phyloP scores from a whole-genome alignment of 1,140 invertebrate genomes.

The Antheraea pernyi region DNA sequence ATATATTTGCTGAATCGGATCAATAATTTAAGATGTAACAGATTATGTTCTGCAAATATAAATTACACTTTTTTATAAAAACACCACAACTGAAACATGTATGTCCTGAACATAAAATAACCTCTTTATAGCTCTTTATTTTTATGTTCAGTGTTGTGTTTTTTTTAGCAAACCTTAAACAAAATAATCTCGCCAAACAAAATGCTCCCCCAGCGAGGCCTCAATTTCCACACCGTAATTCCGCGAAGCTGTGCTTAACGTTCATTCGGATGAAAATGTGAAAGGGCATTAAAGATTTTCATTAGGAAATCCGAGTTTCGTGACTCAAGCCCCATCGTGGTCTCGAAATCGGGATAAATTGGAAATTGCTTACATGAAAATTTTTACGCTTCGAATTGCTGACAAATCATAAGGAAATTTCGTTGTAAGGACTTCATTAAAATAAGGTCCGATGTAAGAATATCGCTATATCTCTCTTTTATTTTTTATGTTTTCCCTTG shows the following conservation, averaged over 20 bases:
- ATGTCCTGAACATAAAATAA: too few species aligned
- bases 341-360: slow-evolving; percentile 3
- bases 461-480: too few species aligned
- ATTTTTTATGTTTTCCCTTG: too few species aligned
- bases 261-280: slow-evolving; percentile 11
- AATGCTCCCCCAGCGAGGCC: not conserved
- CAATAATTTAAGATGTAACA: too few species aligned
- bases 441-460: not conserved
- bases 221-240: slow-evolving; percentile 8
- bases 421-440: not conserved
- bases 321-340: slow-evolving; percentile 9
- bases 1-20: too few species aligned
- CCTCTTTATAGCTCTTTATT: too few species aligned
- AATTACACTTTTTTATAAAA: too few species aligned
- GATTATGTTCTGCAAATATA: too few species aligned
- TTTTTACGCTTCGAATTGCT: not conserved
- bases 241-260: not conserved
- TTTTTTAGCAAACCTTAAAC: not conserved
- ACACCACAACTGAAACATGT: too few species aligned
- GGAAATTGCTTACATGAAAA: slow-evolving; percentile 2
- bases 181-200: not conserved
- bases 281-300: slow-evolving; percentile 10
- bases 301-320: slow-evolving; percentile 10
- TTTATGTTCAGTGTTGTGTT: too few species aligned
- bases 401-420: not conserved